These are phyloP conservation scores for Leistus spinibarbis DNA, from an alignment of 2,888 invertebrate genomes.

Conservation along the genomic window DNA sequence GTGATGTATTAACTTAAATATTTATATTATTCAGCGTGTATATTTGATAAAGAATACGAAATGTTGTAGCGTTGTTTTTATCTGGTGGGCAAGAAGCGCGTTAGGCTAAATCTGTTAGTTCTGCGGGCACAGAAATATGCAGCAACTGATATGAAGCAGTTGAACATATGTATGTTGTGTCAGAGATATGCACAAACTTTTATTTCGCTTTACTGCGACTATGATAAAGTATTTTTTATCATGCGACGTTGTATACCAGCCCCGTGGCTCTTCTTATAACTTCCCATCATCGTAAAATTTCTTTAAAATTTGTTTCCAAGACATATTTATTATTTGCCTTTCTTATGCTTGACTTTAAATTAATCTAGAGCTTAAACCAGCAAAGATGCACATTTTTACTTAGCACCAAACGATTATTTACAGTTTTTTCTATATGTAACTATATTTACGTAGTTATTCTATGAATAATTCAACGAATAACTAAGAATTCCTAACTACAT, in stretches of 20 bases:
- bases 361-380: background rate
- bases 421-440: no score
- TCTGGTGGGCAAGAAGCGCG: conserved; percentile 1
- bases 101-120: conserved; percentile 37
- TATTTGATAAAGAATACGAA: no score
- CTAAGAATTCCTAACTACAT: no score
- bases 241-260: background rate
- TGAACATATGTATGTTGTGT: conserved; percentile 5
- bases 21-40: no score
- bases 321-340: background rate
- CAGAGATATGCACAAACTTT: conserved; percentile 23
- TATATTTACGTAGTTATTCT: no score
- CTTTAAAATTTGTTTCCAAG: background rate
- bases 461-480: no score
- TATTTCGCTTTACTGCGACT: conserved; percentile 14
- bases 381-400: background rate
- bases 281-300: background rate
- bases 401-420: no score
- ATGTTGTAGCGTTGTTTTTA: conserved; percentile 26
- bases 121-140: conserved; percentile 23
- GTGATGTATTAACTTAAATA: no score
- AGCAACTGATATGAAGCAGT: conserved; percentile 24
- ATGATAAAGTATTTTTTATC: conserved; percentile 35
- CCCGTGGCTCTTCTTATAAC: background rate
- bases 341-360: background rate